Evolutionary conservation across 2,888 invertebrate species (phyloP).

Genomic region (Drosophila greeni): DNA sequence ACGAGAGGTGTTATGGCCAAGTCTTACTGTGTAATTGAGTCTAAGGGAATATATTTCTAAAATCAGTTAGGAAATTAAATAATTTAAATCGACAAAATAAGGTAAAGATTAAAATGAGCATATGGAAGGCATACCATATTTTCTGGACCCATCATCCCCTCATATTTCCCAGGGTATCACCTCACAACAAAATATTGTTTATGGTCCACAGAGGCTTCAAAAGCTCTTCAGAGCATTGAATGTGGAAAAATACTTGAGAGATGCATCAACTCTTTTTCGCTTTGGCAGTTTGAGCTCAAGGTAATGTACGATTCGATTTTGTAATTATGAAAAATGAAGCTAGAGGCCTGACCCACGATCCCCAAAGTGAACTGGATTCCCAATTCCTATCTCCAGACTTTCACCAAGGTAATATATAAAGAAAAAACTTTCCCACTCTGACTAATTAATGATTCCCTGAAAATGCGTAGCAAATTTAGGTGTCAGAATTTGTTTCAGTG

Average conservation of each 20-base stretch:
- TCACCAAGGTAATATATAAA: conserved; percentile 44
- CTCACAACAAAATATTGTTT: conserved; percentile 14
- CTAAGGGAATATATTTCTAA: background rate
- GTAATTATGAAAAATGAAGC: conserved; percentile 56
- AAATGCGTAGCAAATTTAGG: conserved; percentile 65
- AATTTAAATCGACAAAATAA: background rate
- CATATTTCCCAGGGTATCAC: conserved; percentile 15
- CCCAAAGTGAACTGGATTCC: conserved; percentile 30
- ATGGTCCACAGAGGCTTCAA: conserved; percentile 41
- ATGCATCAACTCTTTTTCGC: conserved; percentile 39
- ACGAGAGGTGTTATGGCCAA: too few relatives aligned
- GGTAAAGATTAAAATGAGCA: too few relatives aligned
- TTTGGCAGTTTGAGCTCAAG: conserved; percentile 73
- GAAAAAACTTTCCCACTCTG: conserved; percentile 34
- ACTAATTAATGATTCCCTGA: conserved; percentile 64
- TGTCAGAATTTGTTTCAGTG: conserved; percentile 51
- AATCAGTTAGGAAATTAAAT: background rate
- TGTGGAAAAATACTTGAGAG: conserved; percentile 42
- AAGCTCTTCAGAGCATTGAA: conserved; percentile 40
- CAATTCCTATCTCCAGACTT: conserved; percentile 44
- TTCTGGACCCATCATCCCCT: background rate
- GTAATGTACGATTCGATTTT: conserved; percentile 60
- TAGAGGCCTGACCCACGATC: conserved; percentile 39
- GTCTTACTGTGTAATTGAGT: conserved; percentile 2
- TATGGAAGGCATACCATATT: too few relatives aligned